Evolutionary conservation across 1,140 invertebrate species (phyloP).

Genomic region (Mya arenaria): DNA sequence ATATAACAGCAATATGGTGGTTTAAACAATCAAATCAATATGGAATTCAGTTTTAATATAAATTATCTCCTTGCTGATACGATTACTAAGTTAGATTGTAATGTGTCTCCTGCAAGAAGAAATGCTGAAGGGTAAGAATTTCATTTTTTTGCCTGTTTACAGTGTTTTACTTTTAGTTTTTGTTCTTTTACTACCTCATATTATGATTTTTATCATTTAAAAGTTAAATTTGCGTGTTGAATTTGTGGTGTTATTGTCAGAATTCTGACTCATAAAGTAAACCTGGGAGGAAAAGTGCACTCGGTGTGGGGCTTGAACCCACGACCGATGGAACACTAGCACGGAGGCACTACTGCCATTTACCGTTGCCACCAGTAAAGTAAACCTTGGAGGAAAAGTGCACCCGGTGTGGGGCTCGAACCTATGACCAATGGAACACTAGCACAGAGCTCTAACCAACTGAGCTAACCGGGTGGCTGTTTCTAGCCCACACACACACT

Average conservation of each 20-base stretch:
- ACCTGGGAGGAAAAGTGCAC: neutral
- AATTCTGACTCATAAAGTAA: neutral
- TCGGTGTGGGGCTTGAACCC: neutral
- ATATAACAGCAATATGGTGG: neutral
- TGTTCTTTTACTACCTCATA: too few species aligned
- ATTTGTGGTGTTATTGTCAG: neutral
- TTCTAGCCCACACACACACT: too few species aligned
- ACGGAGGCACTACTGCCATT: too few species aligned
- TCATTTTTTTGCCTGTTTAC: neutral
- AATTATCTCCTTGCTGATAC: slow-evolving; percentile 70
- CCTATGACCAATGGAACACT: too few species aligned
- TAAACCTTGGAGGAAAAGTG: too few species aligned
- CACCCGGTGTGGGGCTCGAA: too few species aligned
- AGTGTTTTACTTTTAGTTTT: neutral
- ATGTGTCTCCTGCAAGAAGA: slow-evolving; percentile 64
- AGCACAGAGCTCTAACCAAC: too few species aligned
- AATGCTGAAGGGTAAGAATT: slow-evolving; percentile 64
- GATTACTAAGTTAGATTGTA: slow-evolving; percentile 72
- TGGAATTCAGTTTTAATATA: slow-evolving; percentile 78
- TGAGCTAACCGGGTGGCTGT: too few species aligned
- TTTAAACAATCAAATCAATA: slow-evolving; percentile 45
- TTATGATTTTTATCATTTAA: neutral
- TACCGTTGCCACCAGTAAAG: too few species aligned
- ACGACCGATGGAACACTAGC: too few species aligned
- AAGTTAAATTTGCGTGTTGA: neutral